Evolutionary conservation across 2,888 invertebrate species (phyloP).

Genomic region (Caradrina kadenii): DNA sequence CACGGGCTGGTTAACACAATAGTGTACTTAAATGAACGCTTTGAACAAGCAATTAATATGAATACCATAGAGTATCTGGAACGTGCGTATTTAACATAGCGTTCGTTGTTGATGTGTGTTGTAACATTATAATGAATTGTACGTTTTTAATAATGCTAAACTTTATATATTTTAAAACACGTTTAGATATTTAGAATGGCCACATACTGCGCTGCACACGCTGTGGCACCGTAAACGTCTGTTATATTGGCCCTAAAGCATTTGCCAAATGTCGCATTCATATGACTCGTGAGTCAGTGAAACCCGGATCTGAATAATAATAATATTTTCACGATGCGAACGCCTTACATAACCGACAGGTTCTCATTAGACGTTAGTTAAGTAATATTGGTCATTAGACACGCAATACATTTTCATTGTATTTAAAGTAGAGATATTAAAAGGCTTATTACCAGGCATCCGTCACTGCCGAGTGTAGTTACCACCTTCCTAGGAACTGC

Average conservation of each 20-base stretch:
- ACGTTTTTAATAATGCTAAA: conserved; percentile 35
- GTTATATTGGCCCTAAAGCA: conserved; percentile 28
- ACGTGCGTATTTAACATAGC: conserved; percentile 34
- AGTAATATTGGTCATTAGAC: conserved; percentile 65
- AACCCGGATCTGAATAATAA: conserved; percentile 78
- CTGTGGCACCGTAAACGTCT: conserved; percentile 5
- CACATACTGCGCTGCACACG: conserved; percentile 9
- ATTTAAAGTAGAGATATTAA: conserved; percentile 36
- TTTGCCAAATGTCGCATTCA: conserved; percentile 57
- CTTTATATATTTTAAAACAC: conserved; percentile 22
- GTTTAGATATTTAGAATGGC: conserved; percentile 11
- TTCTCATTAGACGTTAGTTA: conserved; percentile 62
- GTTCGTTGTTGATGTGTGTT: conserved; percentile 20
- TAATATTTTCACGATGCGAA: conserved; percentile 77
- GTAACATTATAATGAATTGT: conserved; percentile 32
- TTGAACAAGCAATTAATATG: conserved; percentile 26
- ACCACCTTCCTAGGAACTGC: not conserved
- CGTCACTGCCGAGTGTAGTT: not conserved
- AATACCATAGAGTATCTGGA: conserved; percentile 28
- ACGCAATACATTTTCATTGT: conserved; percentile 46
- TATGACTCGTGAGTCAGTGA: conserved; percentile 71
- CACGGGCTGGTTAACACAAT: not conserved
- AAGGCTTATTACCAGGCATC: conserved; percentile 31
- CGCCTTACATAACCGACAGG: conserved; percentile 76
- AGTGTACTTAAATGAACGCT: conserved; percentile 5